Base-by-base conservation (phyloP, 2,797 vertebrate genomes). In the Pipistrellus pipistrellus region DNA sequence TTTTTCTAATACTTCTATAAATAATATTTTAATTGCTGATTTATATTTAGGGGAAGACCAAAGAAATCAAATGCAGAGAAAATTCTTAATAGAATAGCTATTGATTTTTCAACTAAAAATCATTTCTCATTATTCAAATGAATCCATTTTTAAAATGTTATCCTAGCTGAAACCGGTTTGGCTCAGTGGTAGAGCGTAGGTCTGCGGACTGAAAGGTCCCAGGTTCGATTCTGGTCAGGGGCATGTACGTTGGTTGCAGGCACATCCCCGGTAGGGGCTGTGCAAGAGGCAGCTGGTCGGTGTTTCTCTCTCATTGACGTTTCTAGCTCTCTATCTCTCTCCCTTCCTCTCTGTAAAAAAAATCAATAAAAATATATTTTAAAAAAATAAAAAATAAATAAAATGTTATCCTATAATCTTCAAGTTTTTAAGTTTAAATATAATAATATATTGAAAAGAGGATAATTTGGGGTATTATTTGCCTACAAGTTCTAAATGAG, bases 401-500 rank as follows among this genome's bases (percentile, higher is more conserved):
- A 35, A 35, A 35, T 35, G 35, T 35, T 53, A 91, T 85, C 85
- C 66, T 94, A 93, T n/a, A 94, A 95, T 32, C 27, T 84, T 95
- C 68, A 92, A 51, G 97, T 89, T 57, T 91, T 88, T 90, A 93
- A 72, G 30, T 95, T 97, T 91, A 90, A 96, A 85, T 95, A 80
- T 85, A 93, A 48, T 27, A 92, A 96, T 94, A 97, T 32, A 72
- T 7, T 51, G 4, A 72, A 83, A 2, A 6, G 4, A 8, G 0
- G 14, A 71, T 88, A 80, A 11, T 15, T n/a, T 10, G 68, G 5
- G 55, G 9, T 48, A 84, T 86, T 69, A 84, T 73, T 91, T 88
- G n/a, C 18, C 44, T 93, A 53, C 0, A 86, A 86, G 27, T 89
- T 91, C 32, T 76, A 95, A 82, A 72, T 51, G 4, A 93, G 20